Percentiles rank a stretch among this genome's conserved stretches.
Conservation (phyloP, 2,797 vertebrate genomes). For the Jordanella pulchra region DNA sequence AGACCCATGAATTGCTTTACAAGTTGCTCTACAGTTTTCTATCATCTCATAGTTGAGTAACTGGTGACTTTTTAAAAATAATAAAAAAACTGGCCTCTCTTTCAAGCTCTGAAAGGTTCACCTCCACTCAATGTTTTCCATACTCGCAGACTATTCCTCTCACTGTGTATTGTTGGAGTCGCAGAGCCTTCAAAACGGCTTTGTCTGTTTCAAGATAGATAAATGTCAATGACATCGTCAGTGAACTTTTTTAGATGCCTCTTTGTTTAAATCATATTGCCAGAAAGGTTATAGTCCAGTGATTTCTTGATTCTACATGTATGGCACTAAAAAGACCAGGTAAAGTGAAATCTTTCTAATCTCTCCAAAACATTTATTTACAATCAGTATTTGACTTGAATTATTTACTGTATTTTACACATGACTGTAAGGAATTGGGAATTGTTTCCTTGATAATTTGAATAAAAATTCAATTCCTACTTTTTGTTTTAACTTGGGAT, state of each 20-base stretch:
- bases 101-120: background rate
- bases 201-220: background rate
- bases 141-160: background rate
- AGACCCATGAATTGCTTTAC: background rate
- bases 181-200: background rate
- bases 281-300: background rate
- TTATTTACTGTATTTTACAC: background rate
- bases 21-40: background rate
- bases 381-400: background rate
- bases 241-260: no score
- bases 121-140: background rate
- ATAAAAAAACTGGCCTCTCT: background rate
- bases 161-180: background rate
- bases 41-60: background rate
- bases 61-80: background rate
- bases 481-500: background rate
- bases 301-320: background rate
- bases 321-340: no score
- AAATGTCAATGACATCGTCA: background rate
- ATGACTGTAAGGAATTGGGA: background rate
- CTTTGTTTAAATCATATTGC: background rate
- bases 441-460: background rate
- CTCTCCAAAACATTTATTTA: background rate
- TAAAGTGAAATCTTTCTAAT: background rate
- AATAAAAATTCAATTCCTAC: background rate